phyloP scores from a whole-genome alignment of 2,113 vertebrate species.

The Calonectris borealis region DNA sequence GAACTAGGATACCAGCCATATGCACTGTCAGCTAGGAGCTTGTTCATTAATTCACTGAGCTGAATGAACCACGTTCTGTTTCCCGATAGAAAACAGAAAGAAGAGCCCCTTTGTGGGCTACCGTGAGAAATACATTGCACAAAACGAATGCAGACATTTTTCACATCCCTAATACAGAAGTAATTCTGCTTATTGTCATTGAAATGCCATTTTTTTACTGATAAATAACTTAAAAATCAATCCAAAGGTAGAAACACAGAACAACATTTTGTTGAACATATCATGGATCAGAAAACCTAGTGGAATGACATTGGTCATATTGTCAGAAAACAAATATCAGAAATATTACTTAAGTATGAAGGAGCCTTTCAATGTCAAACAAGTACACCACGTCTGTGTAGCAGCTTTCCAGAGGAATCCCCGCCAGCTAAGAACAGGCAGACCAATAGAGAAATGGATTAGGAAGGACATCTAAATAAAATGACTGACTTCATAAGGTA shows the following conservation, averaged over 20 bases:
- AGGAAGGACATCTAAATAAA: background rate
- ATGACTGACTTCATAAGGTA: background rate
- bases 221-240: background rate
- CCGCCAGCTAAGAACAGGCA: background rate
- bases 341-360: background rate
- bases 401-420: background rate
- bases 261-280: background rate
- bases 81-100: background rate
- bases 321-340: background rate
- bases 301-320: background rate
- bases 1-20: background rate
- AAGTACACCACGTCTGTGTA: accelerated
- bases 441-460: background rate
- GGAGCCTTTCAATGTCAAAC: background rate
- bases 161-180: background rate
- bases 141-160: background rate
- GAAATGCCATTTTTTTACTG: background rate
- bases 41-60: background rate
- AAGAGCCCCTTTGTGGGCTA: background rate
- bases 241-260: background rate
- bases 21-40: background rate
- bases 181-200: background rate
- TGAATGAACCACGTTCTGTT: background rate
- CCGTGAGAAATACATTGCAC: background rate
- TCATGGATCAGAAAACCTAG: background rate